Evolutionary conservation across 1,140 invertebrate genomes (phyloP), one percentile per base, ranked within the genome.

Genomic region (Pogonognathellus flavescens): DNA sequence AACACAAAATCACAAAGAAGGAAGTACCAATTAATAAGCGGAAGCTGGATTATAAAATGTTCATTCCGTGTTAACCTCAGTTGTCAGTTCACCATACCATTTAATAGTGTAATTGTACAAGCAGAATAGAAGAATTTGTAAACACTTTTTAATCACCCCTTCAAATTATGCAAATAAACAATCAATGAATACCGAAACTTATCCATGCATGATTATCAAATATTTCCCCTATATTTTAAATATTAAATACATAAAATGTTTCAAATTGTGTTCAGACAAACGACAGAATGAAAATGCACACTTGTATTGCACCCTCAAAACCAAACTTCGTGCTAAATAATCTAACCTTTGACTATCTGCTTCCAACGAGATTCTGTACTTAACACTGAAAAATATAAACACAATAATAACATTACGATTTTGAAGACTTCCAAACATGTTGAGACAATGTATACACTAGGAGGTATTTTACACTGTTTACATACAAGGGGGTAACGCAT

Each of bases 261-360:
- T 14, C 9, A 70, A 14, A n/a, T 11, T 41, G 0, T 62, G n/a
- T 9, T 4, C n/a, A 9, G 16, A 1, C n/a, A n/a, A 62, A 62
- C n/a, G 9, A 62, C 3, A 70, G 4, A 14, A 3, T 10, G n/a
- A n/a, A 70, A 70, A 70, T 41, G 16, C 11, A 41, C 59, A 60
- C 22, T 6, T 6, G 16, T 14, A 11, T 41, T 11, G 62, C 18
- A 66, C 22, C 31, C 31, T 14, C 11, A 14, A 70, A 70, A 41
- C 13, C 25, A 41, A 70, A 41, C 11, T 11, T 10, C 31, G 14
- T 52, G 49, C 20, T 20, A 25, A 80, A 57, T 20, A 16, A 55
- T 55, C 80, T 82, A 82, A 82, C 80, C 80, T 82, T 82, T 52
- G 4, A 55, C 31, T 14, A 57, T 10, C 80, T 82, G 53, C 55